Base-by-base conservation (phyloP, 1,140 invertebrate genomes). In the Gerris buenoi region DNA sequence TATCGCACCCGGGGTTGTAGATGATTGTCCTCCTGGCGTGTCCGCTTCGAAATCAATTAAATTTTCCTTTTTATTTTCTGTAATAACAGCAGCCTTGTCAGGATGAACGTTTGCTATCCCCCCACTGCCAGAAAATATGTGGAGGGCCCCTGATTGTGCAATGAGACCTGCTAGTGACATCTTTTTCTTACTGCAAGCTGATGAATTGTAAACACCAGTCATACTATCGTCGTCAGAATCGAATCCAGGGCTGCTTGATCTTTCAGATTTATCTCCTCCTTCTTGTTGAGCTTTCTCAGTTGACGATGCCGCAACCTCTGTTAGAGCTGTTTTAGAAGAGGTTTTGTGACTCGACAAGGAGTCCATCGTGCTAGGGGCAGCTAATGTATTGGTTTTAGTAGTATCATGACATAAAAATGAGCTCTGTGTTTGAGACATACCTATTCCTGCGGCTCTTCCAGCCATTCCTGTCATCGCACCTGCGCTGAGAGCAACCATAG, bases 241-340 rank as follows among this genome's bases (percentile, higher is more conserved):
- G 77, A 97, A 97, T 0, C 91, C 91, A 0, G 94, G 93, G 75
- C 92, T 95, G 73, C 92, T 95, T 0, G 93, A 96, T 27, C 93
- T 80, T 76, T 98, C 93, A 13, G 90, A 90, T 76, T 89, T 89
- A 71, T 90, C 85, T 1, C 75, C 71, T 27, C 75, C 64, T 58
- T 58, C 63, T 1, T 67, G 71, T 72, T 1, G 46, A 0, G 23
- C 33, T 61, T 73, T 73, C 23, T 72, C 68, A 14, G 61, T 65
- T 10, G 64, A 57, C 13, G 63, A 65, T 2, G 65, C 67, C 15
- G 65, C 67, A 56, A 65, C 71, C 26, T 66, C 64, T 2, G 70
- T 69, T 18, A 70, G 64, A 61, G 26, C 57, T 28, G 68, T 69
- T 60, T 71, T 82, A 1, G 81, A 81, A 64, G 83, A 81, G 26